phyloP scores from a whole-genome alignment of 2,113 vertebrate genomes.

The Callionymus lyra region DNA sequence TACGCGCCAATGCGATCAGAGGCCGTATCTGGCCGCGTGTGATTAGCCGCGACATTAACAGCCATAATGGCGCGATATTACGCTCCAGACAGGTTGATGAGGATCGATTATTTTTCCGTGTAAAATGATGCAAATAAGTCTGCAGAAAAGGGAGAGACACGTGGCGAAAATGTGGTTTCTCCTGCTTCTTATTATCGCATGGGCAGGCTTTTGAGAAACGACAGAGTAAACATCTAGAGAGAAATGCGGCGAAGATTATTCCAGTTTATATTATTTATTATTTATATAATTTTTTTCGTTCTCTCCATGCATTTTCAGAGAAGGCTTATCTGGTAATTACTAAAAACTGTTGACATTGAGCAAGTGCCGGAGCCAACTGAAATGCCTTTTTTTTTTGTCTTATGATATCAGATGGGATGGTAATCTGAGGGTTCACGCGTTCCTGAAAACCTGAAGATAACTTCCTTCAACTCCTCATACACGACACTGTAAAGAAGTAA shows the following conservation, averaged over 20 bases:
- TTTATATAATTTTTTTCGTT: slow-evolving; percentile 49
- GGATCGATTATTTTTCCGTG: slow-evolving; percentile 40
- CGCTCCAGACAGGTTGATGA: slow-evolving; percentile 19
- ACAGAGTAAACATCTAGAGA: slow-evolving; percentile 46
- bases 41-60: slow-evolving; percentile 44
- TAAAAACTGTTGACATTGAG: slow-evolving; percentile 63
- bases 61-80: slow-evolving; percentile 21
- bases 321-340: slow-evolving; percentile 66
- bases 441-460: slow-evolving; percentile 59
- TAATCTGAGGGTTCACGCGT: slow-evolving; percentile 55
- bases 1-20: slow-evolving; percentile 57
- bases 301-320: slow-evolving; percentile 52
- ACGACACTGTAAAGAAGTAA: slow-evolving; percentile 41
- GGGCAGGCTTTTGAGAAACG: slow-evolving; percentile 42
- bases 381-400: slow-evolving; percentile 64
- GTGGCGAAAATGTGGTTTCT: slow-evolving; percentile 23
- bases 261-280: slow-evolving; percentile 49
- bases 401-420: slow-evolving; percentile 61
- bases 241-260: slow-evolving; percentile 53
- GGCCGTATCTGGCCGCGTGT: slow-evolving; percentile 41
- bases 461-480: slow-evolving; percentile 45
- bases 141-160: slow-evolving; percentile 20
- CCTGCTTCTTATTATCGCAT: slow-evolving; percentile 40
- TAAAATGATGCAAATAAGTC: slow-evolving; percentile 39
- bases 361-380: slow-evolving; percentile 55